A percentile compares a stretch with the other conserved stretches of the same genome.
phyloP scores from a whole-genome alignment of 1,140 invertebrate species.

The Neoseiulus cucumeris region DNA sequence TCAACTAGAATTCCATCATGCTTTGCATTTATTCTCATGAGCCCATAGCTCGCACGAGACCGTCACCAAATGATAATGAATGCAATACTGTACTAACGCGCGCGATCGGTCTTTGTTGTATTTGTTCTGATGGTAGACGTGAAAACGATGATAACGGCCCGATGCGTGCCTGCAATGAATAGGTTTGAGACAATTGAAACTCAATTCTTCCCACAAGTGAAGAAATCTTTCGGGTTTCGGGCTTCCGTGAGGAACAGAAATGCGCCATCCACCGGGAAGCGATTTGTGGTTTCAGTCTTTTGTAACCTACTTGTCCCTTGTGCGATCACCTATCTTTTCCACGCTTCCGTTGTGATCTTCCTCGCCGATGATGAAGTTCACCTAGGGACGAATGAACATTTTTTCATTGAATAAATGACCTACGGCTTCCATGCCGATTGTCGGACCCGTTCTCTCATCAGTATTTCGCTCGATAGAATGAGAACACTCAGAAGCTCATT shows the following conservation, averaged over 20 bases:
- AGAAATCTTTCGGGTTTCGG: neutral
- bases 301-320: neutral
- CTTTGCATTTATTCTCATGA: too few relatives aligned
- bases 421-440: neutral
- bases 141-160: neutral
- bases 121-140: neutral
- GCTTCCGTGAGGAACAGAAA: too few relatives aligned
- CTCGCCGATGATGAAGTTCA: constrained; percentile 2
- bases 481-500: neutral
- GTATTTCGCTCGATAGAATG: neutral
- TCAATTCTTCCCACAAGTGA: neutral
- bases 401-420: neutral
- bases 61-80: neutral
- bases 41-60: neutral
- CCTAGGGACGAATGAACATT: neutral
- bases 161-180: neutral
- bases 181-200: neutral
- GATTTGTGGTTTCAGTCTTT: too few relatives aligned
- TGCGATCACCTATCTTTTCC: neutral
- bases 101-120: neutral
- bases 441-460: neutral
- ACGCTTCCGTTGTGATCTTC: neutral
- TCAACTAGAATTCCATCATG: too few relatives aligned
- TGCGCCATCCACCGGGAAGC: too few relatives aligned
- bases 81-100: neutral